phyloP scores from a whole-genome alignment of 2,797 vertebrate genomes.

The Helostoma temminkii region DNA sequence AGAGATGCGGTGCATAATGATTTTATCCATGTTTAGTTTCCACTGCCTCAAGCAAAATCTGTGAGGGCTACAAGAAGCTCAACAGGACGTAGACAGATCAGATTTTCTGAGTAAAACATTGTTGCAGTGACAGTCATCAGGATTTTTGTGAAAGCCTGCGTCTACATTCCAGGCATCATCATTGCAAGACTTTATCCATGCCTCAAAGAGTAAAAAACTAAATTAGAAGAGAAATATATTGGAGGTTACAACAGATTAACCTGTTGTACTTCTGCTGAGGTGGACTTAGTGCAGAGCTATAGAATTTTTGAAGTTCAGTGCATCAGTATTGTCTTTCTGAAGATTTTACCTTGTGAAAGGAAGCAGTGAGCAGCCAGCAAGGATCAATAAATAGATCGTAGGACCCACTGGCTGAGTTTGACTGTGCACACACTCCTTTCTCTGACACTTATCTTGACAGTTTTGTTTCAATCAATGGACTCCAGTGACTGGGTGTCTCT shows the following conservation, averaged over 20 bases:
- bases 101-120: neutral
- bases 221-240: neutral
- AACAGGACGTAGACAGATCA: neutral
- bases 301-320: slow-evolving; percentile 27
- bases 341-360: slow-evolving; percentile 55
- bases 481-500: slow-evolving; percentile 40
- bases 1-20: neutral
- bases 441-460: slow-evolving; percentile 50
- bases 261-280: neutral
- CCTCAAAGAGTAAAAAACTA: neutral
- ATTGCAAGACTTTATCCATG: neutral
- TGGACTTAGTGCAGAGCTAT: slow-evolving; percentile 19
- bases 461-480: slow-evolving; percentile 67
- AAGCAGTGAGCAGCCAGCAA: slow-evolving; percentile 48
- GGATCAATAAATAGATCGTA: slow-evolving; percentile 69
- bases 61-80: neutral
- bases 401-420: slow-evolving; percentile 37
- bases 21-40: neutral
- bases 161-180: neutral
- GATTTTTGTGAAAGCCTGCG: neutral
- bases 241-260: neutral
- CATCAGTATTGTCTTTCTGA: slow-evolving; percentile 47
- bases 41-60: neutral
- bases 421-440: slow-evolving; percentile 28
- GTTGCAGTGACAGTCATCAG: neutral